Evolutionary conservation across 1,140 invertebrate genomes (phyloP).

Genomic region (Heliconius nattereri): DNA sequence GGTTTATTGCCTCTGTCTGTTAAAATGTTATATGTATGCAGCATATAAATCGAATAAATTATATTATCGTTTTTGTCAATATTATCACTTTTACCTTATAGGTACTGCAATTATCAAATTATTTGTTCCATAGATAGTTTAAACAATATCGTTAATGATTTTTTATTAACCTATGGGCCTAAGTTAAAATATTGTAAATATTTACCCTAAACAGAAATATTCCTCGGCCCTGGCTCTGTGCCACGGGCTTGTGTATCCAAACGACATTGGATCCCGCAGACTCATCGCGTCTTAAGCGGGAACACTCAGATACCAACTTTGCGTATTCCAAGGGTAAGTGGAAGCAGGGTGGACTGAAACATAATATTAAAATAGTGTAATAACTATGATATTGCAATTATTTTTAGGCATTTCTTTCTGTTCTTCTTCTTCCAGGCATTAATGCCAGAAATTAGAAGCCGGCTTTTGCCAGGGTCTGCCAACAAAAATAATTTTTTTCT

Average conservation of each 20-base stretch:
- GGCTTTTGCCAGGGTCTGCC: too few relatives aligned
- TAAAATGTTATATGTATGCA: neutral
- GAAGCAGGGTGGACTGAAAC: conserved; percentile 87
- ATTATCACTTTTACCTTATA: too few relatives aligned
- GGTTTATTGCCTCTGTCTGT: neutral
- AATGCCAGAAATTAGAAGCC: too few relatives aligned
- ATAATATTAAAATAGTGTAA: neutral
- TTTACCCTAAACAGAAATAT: conserved; percentile 91
- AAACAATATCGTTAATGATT: neutral
- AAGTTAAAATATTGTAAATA: neutral
- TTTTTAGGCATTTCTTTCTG: too few relatives aligned
- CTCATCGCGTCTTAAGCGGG: conserved; percentile 69
- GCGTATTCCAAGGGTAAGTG: conserved; percentile 93
- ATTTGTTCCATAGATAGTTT: too few relatives aligned
- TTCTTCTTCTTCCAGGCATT: too few relatives aligned
- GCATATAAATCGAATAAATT: neutral
- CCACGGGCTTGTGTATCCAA: conserved; percentile 94
- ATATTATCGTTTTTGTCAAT: too few relatives aligned
- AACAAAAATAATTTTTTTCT: too few relatives aligned
- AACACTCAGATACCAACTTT: conserved; percentile 90
- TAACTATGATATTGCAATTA: too few relatives aligned
- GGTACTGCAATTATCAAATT: too few relatives aligned
- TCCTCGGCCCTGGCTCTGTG: conserved; percentile 90
- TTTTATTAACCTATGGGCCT: neutral
- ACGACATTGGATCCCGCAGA: conserved; percentile 75